A percentile compares a stretch with the other conserved stretches of the same genome.
These are phyloP conservation scores for Tarsius wallacei DNA, from an alignment of 2,797 vertebrate species.

Conservation along the genomic window DNA sequence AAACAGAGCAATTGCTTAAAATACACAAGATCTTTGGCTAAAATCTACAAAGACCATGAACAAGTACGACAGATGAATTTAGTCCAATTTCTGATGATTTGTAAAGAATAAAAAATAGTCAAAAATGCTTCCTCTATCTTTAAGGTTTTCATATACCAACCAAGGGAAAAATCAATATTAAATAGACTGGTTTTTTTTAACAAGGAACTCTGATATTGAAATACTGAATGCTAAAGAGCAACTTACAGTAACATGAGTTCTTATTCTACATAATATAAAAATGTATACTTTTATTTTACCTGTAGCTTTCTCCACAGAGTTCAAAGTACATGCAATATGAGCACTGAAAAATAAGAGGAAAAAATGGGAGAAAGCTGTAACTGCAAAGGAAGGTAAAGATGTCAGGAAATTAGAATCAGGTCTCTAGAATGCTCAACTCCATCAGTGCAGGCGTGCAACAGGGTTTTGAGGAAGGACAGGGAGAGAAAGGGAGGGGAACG, in stretches of 20 bases:
- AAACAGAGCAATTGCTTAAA: constrained; percentile 56
- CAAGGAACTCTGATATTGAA: constrained; percentile 35
- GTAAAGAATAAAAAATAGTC: constrained; percentile 59
- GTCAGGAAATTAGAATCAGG: neutral
- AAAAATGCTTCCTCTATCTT: constrained; percentile 52
- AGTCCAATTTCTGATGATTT: constrained; percentile 46
- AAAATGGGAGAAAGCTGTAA: neutral
- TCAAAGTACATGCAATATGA: constrained; percentile 11
- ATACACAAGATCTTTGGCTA: neutral
- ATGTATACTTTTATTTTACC: neutral
- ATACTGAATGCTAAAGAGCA: constrained; percentile 41
- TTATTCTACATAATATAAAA: constrained; percentile 41
- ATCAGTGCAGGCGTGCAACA: neutral
- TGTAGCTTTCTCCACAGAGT: constrained; percentile 34
- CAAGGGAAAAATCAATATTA: neutral
- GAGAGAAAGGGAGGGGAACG: rapidly evolving
- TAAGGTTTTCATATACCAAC: constrained; percentile 11
- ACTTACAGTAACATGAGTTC: constrained; percentile 24
- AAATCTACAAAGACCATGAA: constrained; percentile 39
- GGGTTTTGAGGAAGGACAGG: neutral
- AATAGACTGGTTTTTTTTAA: constrained; percentile 50
- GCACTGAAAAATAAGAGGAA: neutral
- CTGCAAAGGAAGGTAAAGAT: neutral
- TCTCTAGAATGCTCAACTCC: neutral
- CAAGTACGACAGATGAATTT: neutral